phyloP scores from a whole-genome alignment of 1,140 invertebrate genomes.

The Episyrphus balteatus region DNA sequence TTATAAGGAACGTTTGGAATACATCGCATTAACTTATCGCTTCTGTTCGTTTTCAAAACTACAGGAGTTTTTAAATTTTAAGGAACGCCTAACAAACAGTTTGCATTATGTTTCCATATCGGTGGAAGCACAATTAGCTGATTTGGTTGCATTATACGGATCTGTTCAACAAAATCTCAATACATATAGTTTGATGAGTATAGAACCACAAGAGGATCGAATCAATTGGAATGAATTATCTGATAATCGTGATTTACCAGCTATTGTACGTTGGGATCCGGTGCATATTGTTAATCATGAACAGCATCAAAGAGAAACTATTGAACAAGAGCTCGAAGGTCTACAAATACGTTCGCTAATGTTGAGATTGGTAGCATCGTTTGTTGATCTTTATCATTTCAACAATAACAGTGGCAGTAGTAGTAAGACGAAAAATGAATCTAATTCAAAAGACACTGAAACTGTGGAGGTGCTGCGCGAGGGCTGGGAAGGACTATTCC shows the following conservation, averaged over 20 bases:
- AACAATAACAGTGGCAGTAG: conserved; percentile 2
- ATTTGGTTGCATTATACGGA: conserved; percentile 46
- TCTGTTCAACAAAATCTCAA: conserved; percentile 26
- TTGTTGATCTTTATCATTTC: conserved; percentile 27
- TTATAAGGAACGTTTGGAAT: conserved; percentile 82
- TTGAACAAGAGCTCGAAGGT: conserved; percentile 31
- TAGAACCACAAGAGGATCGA: conserved; percentile 37
- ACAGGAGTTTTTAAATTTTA: conserved; percentile 78
- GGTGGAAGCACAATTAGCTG: conserved; percentile 68
- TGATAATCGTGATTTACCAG: conserved; percentile 49
- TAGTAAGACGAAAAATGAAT: conserved; percentile 4
- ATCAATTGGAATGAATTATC: conserved; percentile 41
- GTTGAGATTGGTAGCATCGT: conserved; percentile 25
- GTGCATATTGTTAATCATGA: conserved; percentile 22
- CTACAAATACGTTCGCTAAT: conserved; percentile 25
- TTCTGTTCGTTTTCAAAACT: conserved; percentile 89
- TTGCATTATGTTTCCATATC: conserved; percentile 65
- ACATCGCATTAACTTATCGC: conserved; percentile 84
- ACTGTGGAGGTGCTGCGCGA: conserved; percentile 23
- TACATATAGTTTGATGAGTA: conserved; percentile 33
- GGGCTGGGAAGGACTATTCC: conserved; percentile 26
- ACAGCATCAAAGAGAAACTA: conserved; percentile 26
- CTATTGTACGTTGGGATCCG: conserved; percentile 48
- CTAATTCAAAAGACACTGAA: conserved; percentile 11
- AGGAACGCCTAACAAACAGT: conserved; percentile 69